Base-by-base conservation (phyloP, 1,140 invertebrate species). In the Rhopalosiphum padi region DNA sequence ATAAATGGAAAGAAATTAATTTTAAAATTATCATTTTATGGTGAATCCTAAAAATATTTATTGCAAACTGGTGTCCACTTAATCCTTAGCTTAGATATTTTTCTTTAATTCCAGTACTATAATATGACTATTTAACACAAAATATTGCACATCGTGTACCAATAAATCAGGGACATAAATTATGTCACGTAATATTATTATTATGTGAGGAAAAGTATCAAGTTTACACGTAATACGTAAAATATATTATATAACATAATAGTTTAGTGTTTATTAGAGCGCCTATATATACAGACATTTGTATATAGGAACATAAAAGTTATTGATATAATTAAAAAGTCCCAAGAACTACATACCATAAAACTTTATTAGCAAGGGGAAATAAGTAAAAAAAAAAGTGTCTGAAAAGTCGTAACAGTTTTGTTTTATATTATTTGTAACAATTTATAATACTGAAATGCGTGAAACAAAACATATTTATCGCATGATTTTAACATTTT, bases 321-420 rank as follows among this genome's bases (percentile, higher is more conserved):
- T 77, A 77, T 77, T n/a, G 60, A 77, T 77, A 77, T 77, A 77
- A 77, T 77, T 77, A 77, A 77, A 77, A 5, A n/a, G 60, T n/a
- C 11, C 15, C n/a, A 7, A 77, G 60, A 77, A 77, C 15, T 77
- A 77, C 30, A 77, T 15, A 18, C 30, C 60, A n/a, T 77, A 77
- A 77, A 77, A 77, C 60, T 77, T 77, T 77, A 77, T 77, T 77
- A 77, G 60, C 15, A n/a, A 77, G 15, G 22, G 15, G 60, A 6
- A 77, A 15, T 7, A 18, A 77, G 60, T 77, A 77, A 18, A 51
- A 51, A 51, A 77, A 77, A 77, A n/a, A 18, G 60, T 77, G 60
- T 77, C 5, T 30, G 15, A 77, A n/a, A 77, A 77, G n/a, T 77
- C 60, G 30, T 77, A 77, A 77, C 15, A 4, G 30, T 60, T 60